Percentiles rank a stretch among this genome's conserved stretches.
Conservation (phyloP, 1,140 invertebrate genomes). For the Chelonus insularis region DNA sequence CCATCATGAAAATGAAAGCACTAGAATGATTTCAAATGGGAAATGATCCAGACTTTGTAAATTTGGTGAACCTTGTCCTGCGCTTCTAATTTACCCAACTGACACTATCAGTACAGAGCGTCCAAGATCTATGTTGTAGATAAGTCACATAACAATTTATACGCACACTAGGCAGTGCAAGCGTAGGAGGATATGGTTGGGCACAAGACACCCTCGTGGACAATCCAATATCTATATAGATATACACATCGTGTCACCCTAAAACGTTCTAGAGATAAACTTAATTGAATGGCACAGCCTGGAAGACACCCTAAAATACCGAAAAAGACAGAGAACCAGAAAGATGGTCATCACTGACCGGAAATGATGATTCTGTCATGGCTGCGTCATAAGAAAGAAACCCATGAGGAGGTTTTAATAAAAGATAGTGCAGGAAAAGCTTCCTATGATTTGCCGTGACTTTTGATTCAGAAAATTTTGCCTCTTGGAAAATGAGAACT, state of each 20-base stretch:
- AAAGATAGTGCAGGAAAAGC: no score
- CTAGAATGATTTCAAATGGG: conserved; percentile 21
- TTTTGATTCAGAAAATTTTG: no score
- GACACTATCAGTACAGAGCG: background rate
- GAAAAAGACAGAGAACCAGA: conserved; percentile 1
- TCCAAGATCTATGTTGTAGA: conserved; percentile 18
- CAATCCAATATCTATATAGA: conserved; percentile 25
- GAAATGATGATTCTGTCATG: no score
- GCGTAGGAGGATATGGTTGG: conserved; percentile 11
- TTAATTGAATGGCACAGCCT: conserved; percentile 37
- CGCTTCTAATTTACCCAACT: background rate
- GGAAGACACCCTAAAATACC: background rate
- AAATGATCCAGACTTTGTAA: conserved; percentile 24
- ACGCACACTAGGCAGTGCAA: background rate
- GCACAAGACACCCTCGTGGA: conserved; percentile 10
- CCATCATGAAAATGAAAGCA: no score
- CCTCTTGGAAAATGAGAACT: no score
- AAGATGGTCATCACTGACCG: background rate
- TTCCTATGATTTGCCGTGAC: no score
- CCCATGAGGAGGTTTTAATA: no score
- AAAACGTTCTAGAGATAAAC: conserved; percentile 37
- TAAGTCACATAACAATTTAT: conserved; percentile 30
- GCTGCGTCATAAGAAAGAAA: no score
- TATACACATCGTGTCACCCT: conserved; percentile 32
- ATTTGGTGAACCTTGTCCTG: conserved; percentile 3